Percentiles rank a stretch among this genome's conserved stretches.
These are phyloP conservation scores for Desmodus rotundus DNA, from an alignment of 2,113 vertebrate species.

Conservation along the genomic window DNA sequence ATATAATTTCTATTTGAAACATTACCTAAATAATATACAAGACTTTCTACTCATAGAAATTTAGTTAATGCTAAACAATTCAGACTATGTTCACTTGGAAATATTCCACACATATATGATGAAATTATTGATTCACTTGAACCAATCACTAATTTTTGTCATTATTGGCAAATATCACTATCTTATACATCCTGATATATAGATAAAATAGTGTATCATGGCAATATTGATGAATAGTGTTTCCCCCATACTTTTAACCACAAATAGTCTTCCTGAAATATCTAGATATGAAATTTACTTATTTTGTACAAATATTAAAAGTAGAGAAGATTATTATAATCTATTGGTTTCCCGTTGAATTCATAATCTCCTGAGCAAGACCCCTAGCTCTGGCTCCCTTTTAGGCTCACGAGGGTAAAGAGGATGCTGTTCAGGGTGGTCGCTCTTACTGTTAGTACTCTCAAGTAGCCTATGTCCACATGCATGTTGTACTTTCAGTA, in stretches of 20 bases:
- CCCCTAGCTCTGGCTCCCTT: not conserved
- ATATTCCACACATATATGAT: not conserved
- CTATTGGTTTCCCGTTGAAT: not conserved
- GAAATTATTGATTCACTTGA: constrained; percentile 57
- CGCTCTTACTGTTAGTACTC: not conserved
- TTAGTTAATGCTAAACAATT: not conserved
- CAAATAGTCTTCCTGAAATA: not conserved
- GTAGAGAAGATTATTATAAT: not conserved
- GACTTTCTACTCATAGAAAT: not conserved
- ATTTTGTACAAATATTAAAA: constrained; percentile 37
- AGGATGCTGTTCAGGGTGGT: not conserved
- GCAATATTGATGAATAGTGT: constrained; percentile 2
- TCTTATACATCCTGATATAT: constrained; percentile 21
- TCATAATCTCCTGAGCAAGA: not conserved
- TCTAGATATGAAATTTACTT: constrained; percentile 37
- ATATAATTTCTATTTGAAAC: not conserved
- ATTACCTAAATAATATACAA: not conserved
- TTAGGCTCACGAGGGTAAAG: not conserved
- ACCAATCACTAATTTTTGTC: constrained; percentile 32
- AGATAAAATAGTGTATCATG: not conserved
- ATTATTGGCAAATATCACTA: constrained; percentile 33
- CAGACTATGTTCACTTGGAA: not conserved
- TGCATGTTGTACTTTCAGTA: not conserved
- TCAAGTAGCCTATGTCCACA: not conserved
- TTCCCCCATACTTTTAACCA: constrained; percentile 33